A percentile compares a stretch with the other conserved stretches of the same genome.
These are phyloP conservation scores for Pluvianellus socialis DNA, from an alignment of 2,113 vertebrate species.

Conservation along the genomic window DNA sequence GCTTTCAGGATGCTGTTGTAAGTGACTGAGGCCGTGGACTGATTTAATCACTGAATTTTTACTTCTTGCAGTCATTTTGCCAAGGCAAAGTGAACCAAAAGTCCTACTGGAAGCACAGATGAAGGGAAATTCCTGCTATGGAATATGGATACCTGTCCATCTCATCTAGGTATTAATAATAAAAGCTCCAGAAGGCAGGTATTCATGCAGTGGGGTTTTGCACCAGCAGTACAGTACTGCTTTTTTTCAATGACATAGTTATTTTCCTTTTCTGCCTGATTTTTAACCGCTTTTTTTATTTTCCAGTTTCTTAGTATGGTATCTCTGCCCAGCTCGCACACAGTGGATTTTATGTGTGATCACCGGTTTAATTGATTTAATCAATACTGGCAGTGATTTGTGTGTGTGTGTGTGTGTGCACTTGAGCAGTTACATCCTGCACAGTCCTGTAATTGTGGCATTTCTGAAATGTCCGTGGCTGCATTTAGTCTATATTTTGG, in stretches of 20 bases:
- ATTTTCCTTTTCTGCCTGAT: background rate
- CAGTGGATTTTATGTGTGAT: background rate
- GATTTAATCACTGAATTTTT: background rate
- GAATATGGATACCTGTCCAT: background rate
- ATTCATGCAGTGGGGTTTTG: background rate
- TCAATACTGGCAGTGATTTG: background rate
- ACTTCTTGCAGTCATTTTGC: background rate
- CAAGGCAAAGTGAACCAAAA: background rate
- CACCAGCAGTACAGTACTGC: background rate
- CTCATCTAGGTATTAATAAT: background rate
- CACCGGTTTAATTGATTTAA: background rate
- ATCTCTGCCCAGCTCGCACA: background rate
- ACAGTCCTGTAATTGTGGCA: background rate
- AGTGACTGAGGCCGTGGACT: background rate
- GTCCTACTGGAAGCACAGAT: background rate
- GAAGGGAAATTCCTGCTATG: background rate
- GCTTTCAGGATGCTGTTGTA: background rate
- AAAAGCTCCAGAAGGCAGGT: background rate
- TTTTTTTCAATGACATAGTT: background rate
- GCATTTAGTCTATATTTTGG: background rate
- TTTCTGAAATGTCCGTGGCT: background rate
- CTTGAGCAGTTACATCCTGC: background rate
- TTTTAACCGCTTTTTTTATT: background rate
- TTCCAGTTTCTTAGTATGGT: background rate
- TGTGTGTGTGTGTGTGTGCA: background rate